These are phyloP conservation scores for Himalopsyche japonica DNA, from an alignment of 2,888 invertebrate species.

Conservation along the genomic window DNA sequence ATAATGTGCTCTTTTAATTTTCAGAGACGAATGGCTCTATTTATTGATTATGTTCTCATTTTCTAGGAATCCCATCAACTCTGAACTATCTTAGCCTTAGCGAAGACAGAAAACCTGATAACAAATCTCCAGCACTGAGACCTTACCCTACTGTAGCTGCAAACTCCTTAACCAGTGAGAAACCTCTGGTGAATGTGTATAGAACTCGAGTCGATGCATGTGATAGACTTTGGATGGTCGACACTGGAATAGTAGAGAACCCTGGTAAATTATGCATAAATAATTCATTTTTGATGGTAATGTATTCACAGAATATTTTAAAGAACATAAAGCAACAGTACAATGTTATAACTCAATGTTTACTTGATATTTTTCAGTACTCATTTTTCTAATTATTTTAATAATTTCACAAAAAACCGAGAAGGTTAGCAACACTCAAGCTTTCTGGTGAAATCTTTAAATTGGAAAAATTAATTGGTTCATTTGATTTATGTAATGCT, in stretches of 20 bases:
- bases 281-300: background rate
- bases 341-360: too few species aligned
- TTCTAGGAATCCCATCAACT: constrained; percentile 63
- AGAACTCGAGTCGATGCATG: constrained; percentile 72
- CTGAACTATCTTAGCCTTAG: constrained; percentile 60
- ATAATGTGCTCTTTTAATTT: background rate
- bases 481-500: background rate
- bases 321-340: too few species aligned
- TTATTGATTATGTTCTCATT: constrained; percentile 16
- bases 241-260: constrained; percentile 73
- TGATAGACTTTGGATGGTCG: constrained; percentile 77
- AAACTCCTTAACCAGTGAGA: constrained; percentile 28
- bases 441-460: background rate
- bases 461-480: background rate
- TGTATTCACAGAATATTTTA: background rate
- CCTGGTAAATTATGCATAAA: constrained; percentile 54
- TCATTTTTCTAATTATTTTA: too few species aligned
- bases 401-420: too few species aligned
- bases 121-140: constrained; percentile 48
- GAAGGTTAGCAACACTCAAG: too few species aligned
- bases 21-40: background rate
- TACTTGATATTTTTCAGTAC: too few species aligned
- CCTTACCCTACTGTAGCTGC: constrained; percentile 50
- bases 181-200: constrained; percentile 68
- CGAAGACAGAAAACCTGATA: constrained; percentile 37